Percentiles rank a stretch among this genome's conserved stretches.
Evolutionary conservation across 2,113 vertebrate genomes (phyloP).

Genomic region (Eulemur rufifrons): DNA sequence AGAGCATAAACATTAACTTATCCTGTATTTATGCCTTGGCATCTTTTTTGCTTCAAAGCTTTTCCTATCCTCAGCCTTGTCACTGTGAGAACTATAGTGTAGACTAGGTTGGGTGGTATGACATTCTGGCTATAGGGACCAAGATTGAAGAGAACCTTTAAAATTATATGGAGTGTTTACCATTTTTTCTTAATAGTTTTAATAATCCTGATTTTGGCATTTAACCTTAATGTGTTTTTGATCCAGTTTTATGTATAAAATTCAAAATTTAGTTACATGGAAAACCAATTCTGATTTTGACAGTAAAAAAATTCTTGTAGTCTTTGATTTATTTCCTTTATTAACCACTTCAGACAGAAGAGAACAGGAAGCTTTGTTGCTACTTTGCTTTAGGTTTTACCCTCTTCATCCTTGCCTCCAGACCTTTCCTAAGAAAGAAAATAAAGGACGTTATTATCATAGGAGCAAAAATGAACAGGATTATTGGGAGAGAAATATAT

Average conservation of each 20-base stretch:
- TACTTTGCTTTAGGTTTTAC: conserved; percentile 14
- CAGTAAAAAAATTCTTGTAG: background rate
- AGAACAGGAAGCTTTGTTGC: conserved; percentile 13
- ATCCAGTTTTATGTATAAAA: conserved; percentile 11
- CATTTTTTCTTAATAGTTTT: conserved; percentile 12
- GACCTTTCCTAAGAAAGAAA: conserved; percentile 13
- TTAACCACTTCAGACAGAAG: conserved; percentile 23
- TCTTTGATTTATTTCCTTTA: conserved; percentile 51
- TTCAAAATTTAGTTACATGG: conserved; percentile 40
- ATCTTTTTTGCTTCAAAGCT: conserved; percentile 42
- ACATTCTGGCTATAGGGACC: background rate
- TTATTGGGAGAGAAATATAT: background rate
- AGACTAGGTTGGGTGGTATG: background rate
- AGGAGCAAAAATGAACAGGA: conserved; percentile 40
- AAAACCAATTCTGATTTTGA: conserved; percentile 54
- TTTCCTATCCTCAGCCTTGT: conserved; percentile 6
- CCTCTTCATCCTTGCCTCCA: background rate
- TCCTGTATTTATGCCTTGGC: background rate
- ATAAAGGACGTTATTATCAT: background rate
- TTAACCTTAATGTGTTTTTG: conserved; percentile 30
- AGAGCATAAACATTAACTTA: background rate
- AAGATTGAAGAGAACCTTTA: conserved; percentile 9
- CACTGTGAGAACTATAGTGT: background rate
- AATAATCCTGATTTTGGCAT: conserved; percentile 48
- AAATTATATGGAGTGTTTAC: background rate